Evolutionary conservation across 2,888 invertebrate species (phyloP).

Genomic region (Polyploca ridens): DNA sequence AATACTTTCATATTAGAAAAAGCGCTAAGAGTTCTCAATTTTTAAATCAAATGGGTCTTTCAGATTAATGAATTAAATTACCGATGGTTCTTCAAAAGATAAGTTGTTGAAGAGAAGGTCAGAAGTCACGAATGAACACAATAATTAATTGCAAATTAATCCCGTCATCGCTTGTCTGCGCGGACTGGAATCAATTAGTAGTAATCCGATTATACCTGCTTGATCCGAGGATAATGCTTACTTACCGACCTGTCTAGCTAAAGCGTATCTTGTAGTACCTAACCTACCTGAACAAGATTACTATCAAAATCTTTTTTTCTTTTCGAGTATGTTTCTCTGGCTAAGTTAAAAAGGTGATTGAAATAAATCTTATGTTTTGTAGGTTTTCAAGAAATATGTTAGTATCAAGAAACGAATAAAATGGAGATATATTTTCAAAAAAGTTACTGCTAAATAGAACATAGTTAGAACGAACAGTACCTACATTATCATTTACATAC

Average conservation of each 20-base stretch:
- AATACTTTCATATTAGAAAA: too few relatives aligned
- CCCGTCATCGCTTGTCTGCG: neutral
- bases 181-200: neutral
- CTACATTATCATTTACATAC: neutral
- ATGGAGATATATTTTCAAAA: too few relatives aligned
- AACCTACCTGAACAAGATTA: neutral
- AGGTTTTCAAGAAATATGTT: too few relatives aligned
- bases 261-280: neutral
- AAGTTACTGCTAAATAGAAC: neutral
- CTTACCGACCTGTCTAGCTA: neutral
- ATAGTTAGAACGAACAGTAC: neutral
- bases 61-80: too few relatives aligned
- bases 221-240: too few relatives aligned
- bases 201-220: slow-evolving; percentile 10
- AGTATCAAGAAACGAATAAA: too few relatives aligned
- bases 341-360: too few relatives aligned
- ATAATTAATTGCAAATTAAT: slow-evolving; percentile 8
- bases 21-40: too few relatives aligned
- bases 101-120: neutral
- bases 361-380: too few relatives aligned
- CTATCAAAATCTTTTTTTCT: neutral
- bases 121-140: neutral
- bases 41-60: too few relatives aligned
- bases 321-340: too few relatives aligned
- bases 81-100: too few relatives aligned